A percentile compares a stretch with the other conserved stretches of the same genome.
These are phyloP conservation scores for Lepas anatifera DNA, from an alignment of 2,888 invertebrate genomes.

Conservation along the genomic window DNA sequence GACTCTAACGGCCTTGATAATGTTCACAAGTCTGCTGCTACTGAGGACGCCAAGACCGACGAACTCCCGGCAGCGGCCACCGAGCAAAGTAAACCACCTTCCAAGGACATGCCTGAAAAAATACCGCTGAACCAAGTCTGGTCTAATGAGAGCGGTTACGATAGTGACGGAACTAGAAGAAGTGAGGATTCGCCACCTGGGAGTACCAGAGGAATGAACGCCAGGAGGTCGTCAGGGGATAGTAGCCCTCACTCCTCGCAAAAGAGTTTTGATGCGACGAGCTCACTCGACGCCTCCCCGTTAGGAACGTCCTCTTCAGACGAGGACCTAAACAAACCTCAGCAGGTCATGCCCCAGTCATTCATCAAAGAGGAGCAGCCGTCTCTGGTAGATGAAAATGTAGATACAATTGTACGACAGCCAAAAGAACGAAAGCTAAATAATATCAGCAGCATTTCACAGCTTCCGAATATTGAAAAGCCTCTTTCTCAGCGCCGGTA, in stretches of 20 bases:
- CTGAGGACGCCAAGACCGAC: too few relatives aligned
- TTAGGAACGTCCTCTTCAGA: conserved; percentile 8
- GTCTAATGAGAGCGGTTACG: conserved; percentile 64
- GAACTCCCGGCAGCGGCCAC: too few relatives aligned
- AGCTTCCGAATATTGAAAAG: not conserved
- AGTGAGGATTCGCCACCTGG: conserved; percentile 21
- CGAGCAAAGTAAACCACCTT: too few relatives aligned
- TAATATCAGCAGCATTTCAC: not conserved
- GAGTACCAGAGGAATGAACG: not conserved
- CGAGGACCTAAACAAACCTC: not conserved
- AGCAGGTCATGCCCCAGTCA: not conserved
- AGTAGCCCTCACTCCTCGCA: conserved; percentile 48
- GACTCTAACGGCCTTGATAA: too few relatives aligned
- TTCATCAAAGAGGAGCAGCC: too few relatives aligned
- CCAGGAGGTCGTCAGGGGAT: not conserved
- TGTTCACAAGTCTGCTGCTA: too few relatives aligned
- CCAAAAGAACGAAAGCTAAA: not conserved
- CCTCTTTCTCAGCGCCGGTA: not conserved
- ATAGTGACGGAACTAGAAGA: conserved; percentile 51
- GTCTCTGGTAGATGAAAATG: too few relatives aligned
- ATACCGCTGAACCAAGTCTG: not conserved
- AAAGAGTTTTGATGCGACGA: conserved; percentile 45
- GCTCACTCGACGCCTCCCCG: conserved; percentile 9
- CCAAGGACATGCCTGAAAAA: too few relatives aligned
- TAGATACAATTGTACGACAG: not conserved